Base-by-base conservation (phyloP, 2,797 vertebrate species). In the Acipenser transmontanus region DNA sequence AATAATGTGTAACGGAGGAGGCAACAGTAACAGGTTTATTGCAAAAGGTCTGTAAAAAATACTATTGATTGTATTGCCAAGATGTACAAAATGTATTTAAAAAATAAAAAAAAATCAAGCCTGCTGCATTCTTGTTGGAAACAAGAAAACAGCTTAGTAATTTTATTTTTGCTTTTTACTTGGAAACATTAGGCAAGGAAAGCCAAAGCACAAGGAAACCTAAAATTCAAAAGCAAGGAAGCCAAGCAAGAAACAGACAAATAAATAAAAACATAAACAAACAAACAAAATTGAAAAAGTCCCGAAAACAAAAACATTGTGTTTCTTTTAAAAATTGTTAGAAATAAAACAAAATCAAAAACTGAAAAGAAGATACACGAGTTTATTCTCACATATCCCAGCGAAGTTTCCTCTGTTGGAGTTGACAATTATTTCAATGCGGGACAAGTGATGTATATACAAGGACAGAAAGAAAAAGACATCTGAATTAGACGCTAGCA, bases 381-480 rank as follows among this genome's bases (percentile, higher is more conserved):
- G 69, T 71, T 34, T 73, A 78, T 86, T 75, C 91, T 93, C 89
- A 93, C 91, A 92, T 91, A 84, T 92, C 86, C 88, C 91, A 91
- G 84, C 88, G 88, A 63, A 89, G 90, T 79, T 91, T 91, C 88
- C 89, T 90, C 90, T 92, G 89, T 54, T 82, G 83, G 76, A 79
- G 81, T 69, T 59, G 80, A 84, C 71, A 80, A 64, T 78, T 68
- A 71, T 80, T 34, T 82, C 78, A 79, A 72, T 76, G 69, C 69
- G 65, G 76, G 65, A 77, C 74, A 71, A 67, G 72, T 64, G 76
- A 77, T 66, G 76, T 67, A 68, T 13, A 64, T 34, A 61, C 49
- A 67, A 59, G 67, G 69, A 76, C 52, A 68, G 65, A 76, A 10
- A 74, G 20, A 77, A 68, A 17, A 47, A 61, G 68, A 81, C 47